A percentile compares a stretch with the other conserved stretches of the same genome.
Evolutionary conservation across 2,113 vertebrate species (phyloP).

Genomic region (Bubo bubo): DNA sequence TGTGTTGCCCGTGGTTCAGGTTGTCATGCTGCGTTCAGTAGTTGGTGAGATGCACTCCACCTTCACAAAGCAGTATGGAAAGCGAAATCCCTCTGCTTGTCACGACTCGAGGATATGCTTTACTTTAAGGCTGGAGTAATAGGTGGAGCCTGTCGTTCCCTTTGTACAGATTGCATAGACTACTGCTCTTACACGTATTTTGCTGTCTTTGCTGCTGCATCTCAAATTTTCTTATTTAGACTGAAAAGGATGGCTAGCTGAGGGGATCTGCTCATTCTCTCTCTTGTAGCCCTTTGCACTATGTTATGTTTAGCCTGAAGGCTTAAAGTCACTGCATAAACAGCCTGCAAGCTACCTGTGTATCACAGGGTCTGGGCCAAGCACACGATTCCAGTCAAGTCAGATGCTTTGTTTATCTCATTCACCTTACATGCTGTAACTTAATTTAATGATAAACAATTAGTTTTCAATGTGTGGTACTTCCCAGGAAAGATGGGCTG

Average conservation of each 20-base stretch:
- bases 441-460: not conserved
- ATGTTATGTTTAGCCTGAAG: not conserved
- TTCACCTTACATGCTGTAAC: not conserved
- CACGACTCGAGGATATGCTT: not conserved
- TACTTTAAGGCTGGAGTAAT: not conserved
- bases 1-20: not conserved
- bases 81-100: not conserved
- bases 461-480: not conserved
- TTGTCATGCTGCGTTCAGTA: not conserved
- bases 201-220: not conserved
- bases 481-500: not conserved
- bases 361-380: not conserved
- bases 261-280: not conserved
- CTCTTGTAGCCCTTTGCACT: not conserved
- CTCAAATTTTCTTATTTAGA: not conserved
- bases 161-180: not conserved
- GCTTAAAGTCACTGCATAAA: not conserved
- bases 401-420: not conserved
- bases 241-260: not conserved
- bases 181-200: not conserved
- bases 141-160: not conserved
- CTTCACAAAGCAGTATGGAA: not conserved
- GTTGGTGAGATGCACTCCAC: not conserved
- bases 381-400: fast-evolving
- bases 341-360: not conserved